Conservation (phyloP, 2,888 invertebrate species). For the Platycnemis pennipes region DNA sequence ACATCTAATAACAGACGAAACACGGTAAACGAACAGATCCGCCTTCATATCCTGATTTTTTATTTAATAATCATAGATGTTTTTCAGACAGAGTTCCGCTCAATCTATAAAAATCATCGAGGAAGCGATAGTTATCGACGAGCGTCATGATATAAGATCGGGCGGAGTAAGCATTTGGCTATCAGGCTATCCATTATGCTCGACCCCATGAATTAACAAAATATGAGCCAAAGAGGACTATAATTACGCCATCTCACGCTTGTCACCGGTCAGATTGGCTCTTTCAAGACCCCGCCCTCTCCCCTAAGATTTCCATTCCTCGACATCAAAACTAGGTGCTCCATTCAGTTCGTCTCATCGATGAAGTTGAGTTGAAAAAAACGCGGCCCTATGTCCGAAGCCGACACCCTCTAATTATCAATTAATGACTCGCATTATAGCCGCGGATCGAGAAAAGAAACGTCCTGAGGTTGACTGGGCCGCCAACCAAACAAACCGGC, state of each 20-base stretch:
- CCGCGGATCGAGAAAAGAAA: background rate
- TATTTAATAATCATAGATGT: too few species aligned
- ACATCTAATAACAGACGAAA: too few species aligned
- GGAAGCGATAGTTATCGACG: background rate
- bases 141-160: background rate
- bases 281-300: background rate
- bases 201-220: background rate
- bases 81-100: background rate
- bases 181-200: background rate
- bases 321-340: background rate
- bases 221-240: background rate
- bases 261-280: background rate
- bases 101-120: background rate
- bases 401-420: background rate
- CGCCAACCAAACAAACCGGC: background rate
- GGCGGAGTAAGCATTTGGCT: background rate
- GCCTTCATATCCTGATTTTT: too few species aligned
- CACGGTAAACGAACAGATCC: too few species aligned
- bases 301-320: background rate
- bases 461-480: background rate
- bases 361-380: background rate
- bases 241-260: constrained; percentile 26
- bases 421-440: background rate
- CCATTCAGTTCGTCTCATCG: background rate
- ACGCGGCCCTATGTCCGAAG: background rate